These are phyloP conservation scores for Bradysia coprophila DNA, from an alignment of 1,140 invertebrate species.

Conservation along the genomic window DNA sequence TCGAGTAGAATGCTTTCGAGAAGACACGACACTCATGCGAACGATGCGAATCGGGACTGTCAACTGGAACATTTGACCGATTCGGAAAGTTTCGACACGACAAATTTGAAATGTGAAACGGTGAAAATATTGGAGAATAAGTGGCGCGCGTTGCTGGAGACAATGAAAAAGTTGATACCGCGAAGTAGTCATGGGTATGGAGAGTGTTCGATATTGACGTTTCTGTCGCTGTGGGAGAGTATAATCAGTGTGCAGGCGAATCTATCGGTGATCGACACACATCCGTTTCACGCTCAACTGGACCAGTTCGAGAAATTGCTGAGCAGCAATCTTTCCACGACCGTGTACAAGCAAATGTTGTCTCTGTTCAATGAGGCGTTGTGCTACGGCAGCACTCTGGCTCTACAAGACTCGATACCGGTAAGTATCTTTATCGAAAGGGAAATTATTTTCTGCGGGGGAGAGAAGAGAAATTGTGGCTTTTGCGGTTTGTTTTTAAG, in stretches of 20 bases:
- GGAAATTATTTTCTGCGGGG: too few relatives aligned
- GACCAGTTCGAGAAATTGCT: slow-evolving; percentile 55
- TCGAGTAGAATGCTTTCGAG: not conserved
- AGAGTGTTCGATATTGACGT: slow-evolving; percentile 55
- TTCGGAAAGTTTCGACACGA: slow-evolving; percentile 60
- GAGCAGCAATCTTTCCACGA: slow-evolving; percentile 47
- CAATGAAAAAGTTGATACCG: slow-evolving; percentile 36
- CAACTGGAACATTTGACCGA: slow-evolving; percentile 36
- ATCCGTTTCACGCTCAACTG: slow-evolving; percentile 70
- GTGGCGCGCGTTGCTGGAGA: slow-evolving; percentile 56
- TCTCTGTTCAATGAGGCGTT: slow-evolving; percentile 73
- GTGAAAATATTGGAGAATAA: slow-evolving; percentile 66
- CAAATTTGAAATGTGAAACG: slow-evolving; percentile 63
- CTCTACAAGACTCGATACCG: slow-evolving; percentile 71
- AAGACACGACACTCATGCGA: not conserved
- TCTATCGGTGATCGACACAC: slow-evolving; percentile 70
- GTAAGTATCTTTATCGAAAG: too few relatives aligned
- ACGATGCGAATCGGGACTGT: not conserved
- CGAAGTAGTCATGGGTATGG: slow-evolving; percentile 33
- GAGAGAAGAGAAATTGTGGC: too few relatives aligned
- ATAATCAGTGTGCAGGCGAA: slow-evolving; percentile 84
- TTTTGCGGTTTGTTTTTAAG: too few relatives aligned
- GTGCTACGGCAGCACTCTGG: slow-evolving; percentile 75
- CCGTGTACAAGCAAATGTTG: slow-evolving; percentile 68
- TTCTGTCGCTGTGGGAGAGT: slow-evolving; percentile 70